A percentile compares a stretch with the other conserved stretches of the same genome.
Conservation (phyloP, 2,113 vertebrate genomes). For the Misgurnus mizolepis region DNA sequence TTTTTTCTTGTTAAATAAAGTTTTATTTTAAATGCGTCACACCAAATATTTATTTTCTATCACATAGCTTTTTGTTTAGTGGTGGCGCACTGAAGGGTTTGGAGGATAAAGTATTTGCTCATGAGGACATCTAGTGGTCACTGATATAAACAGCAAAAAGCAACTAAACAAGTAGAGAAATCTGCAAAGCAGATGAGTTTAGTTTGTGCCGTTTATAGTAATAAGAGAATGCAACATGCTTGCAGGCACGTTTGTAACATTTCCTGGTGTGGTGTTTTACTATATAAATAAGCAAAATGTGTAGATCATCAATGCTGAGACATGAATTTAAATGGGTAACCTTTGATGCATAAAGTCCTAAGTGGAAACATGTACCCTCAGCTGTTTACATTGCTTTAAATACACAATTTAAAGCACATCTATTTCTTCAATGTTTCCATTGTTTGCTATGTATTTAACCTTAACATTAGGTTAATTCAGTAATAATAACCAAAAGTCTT, state of each 20-base stretch:
- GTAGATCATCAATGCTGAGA: slow-evolving; percentile 20
- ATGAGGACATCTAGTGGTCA: slow-evolving; percentile 57
- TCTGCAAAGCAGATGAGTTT: background rate
- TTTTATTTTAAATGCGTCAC: no score
- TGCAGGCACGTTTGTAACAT: background rate
- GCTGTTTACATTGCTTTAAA: background rate
- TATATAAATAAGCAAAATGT: slow-evolving; percentile 15
- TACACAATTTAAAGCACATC: no score
- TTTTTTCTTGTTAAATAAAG: no score
- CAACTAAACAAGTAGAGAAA: background rate
- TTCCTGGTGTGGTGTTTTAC: background rate
- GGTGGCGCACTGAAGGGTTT: background rate
- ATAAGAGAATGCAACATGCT: background rate
- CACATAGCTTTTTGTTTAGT: no score
- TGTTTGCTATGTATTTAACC: background rate
- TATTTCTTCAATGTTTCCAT: no score
- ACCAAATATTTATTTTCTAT: no score
- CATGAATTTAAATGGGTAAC: slow-evolving; percentile 35
- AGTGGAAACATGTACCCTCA: background rate
- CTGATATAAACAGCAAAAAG: background rate
- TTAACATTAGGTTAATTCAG: background rate
- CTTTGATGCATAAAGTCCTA: background rate
- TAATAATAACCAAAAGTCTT: background rate
- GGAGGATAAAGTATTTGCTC: slow-evolving; percentile 29
- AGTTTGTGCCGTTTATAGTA: background rate